Base-by-base conservation (phyloP, 2,797 vertebrate species). In the Myotis findleyi region DNA sequence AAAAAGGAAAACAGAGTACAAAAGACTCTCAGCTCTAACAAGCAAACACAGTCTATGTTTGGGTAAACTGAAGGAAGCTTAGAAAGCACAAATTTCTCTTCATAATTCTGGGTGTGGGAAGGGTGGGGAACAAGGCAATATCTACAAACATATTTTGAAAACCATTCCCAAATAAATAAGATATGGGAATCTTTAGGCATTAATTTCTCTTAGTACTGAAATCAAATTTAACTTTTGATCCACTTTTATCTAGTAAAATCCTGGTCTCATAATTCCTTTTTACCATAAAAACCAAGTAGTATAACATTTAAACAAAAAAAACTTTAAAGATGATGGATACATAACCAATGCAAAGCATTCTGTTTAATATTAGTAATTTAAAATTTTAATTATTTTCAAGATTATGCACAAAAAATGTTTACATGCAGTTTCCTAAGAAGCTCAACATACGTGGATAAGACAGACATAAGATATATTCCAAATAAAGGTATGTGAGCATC, bases 1-100 rank as follows among this genome's bases (percentile, higher is more conserved):
- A 97, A 92, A 87, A 92, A 90, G 85, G 62, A 94, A 97, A 96
- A 93, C 18, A 87, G 33, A 66, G 84, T 59, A 95, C 72, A 92
- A 87, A 97, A 84, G 62, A 87, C 87, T 95, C 55, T 97, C 38
- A 64, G 89, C 92, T 95, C 64, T 77, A 82, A 38, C 12, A n/a
- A 68, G 83, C 82, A 89, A 87, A 86, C 44, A 79, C 13, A 53
- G 41, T 81, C 20, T 76, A 77, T 27, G 9, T 47, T 44, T 89
- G 41, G 71, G 5, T 90, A 96, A 96, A 94, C 92, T 64, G 49
- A 53, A 92, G 17, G 55, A 95, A 82, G 27, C 23, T 10, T 71
- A 80, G 33, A 89, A 66, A 90, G 27, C 44, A 93, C 9, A 75
- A 53, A 92, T 64, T 79, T 66, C 91, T 92, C 57, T 64, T 95